phyloP scores from a whole-genome alignment of 2,113 vertebrate species.

The Pangasianodon hypophthalmus region DNA sequence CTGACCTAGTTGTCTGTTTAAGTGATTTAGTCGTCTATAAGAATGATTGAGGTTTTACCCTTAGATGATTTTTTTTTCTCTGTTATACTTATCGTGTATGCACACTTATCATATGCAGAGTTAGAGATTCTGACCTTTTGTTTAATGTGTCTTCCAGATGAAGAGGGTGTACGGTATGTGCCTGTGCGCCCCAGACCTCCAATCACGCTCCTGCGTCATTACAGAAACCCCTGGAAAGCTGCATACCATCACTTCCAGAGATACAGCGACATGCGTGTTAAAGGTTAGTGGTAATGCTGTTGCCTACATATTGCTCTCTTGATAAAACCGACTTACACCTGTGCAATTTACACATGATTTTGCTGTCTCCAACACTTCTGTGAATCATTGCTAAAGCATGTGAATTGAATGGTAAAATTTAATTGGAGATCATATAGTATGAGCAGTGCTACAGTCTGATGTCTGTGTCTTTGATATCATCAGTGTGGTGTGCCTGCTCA shows the following conservation, averaged over 20 bases:
- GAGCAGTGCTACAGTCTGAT: neutral
- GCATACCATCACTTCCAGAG: constrained; percentile 98
- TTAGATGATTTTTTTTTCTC: neutral
- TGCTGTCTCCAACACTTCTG: neutral
- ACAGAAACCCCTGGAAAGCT: constrained; percentile 97
- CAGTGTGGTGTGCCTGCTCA: neutral
- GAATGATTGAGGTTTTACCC: neutral
- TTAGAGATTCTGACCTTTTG: neutral
- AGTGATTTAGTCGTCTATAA: neutral
- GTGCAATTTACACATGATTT: neutral
- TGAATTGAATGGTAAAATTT: neutral
- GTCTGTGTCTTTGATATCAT: neutral
- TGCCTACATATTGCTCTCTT: neutral
- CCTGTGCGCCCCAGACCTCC: constrained; percentile 89
- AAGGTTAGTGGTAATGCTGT: constrained; percentile 79
- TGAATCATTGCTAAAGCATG: neutral
- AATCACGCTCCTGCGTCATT: constrained; percentile 91
- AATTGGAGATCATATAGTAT: neutral
- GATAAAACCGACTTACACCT: neutral
- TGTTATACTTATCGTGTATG: neutral
- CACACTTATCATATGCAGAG: neutral
- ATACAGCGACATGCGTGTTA: constrained; percentile 94
- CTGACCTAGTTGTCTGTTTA: neutral
- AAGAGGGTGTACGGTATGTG: constrained; percentile 96
- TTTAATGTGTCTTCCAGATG: constrained; percentile 75